These are phyloP conservation scores for Steinernema scapterisci DNA, from an alignment of 2,888 invertebrate genomes.

Conservation along the genomic window DNA sequence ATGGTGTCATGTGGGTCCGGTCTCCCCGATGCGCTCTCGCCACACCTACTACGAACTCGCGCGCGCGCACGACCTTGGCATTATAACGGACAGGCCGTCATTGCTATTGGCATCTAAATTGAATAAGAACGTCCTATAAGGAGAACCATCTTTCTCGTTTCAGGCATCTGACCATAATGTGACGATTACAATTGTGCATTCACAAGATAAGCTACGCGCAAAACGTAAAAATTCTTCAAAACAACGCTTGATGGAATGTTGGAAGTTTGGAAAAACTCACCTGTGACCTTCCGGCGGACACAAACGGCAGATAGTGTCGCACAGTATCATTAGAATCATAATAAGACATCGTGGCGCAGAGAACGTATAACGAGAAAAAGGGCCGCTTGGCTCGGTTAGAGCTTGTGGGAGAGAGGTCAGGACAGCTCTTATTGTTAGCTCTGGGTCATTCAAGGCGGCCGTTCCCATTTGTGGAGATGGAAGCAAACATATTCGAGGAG, in stretches of 20 bases:
- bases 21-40: conserved; percentile 10
- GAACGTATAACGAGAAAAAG: neutral
- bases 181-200: too few relatives aligned
- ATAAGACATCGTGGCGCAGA: neutral
- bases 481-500: conserved; percentile 6
- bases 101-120: conserved; percentile 6
- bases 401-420: neutral
- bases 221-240: neutral
- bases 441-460: conserved; percentile 22
- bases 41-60: conserved; percentile 28
- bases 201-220: too few relatives aligned
- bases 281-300: neutral
- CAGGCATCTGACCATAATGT: too few relatives aligned
- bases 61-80: conserved; percentile 23
- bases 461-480: conserved; percentile 8
- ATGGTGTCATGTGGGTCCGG: conserved; percentile 31
- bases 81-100: neutral
- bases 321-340: neutral
- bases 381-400: neutral
- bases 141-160: too few relatives aligned
- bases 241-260: neutral
- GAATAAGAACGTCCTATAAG: neutral
- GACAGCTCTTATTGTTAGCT: conserved; percentile 8
- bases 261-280: neutral
- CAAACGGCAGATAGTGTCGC: conserved; percentile 13